A percentile compares a stretch with the other conserved stretches of the same genome.
phyloP scores from a whole-genome alignment of 2,797 vertebrate genomes.

The Ctenosaura bakeri region DNA sequence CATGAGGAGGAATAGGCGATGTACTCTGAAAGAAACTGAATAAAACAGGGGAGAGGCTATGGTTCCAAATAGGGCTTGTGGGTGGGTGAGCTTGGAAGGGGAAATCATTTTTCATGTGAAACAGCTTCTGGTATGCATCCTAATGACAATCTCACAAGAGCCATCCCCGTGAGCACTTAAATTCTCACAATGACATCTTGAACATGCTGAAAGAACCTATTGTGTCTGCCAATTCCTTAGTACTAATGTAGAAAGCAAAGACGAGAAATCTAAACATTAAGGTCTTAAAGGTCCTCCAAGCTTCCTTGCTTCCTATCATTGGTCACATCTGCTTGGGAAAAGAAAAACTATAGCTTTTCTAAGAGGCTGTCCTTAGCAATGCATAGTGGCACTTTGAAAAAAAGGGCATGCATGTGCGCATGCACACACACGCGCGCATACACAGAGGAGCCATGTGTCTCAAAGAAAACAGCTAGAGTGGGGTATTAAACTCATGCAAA shows the following conservation, averaged over 20 bases:
- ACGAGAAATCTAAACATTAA: conserved; percentile 15
- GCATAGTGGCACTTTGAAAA: conserved; percentile 45
- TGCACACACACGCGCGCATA: neutral
- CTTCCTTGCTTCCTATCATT: conserved; percentile 11
- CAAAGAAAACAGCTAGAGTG: conserved; percentile 42
- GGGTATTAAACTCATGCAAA: conserved; percentile 60
- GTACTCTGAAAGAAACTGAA: neutral
- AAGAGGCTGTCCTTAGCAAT: conserved; percentile 60
- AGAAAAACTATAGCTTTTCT: conserved; percentile 68
- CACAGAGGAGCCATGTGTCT: conserved; percentile 3
- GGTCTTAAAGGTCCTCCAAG: conserved; percentile 34
- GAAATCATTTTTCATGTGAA: conserved; percentile 22
- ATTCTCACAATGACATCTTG: conserved; percentile 11
- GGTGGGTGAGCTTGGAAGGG: neutral
- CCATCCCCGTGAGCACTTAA: conserved; percentile 3
- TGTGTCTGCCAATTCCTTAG: conserved; percentile 4
- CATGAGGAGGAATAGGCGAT: neutral
- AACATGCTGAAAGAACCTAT: conserved; percentile 6
- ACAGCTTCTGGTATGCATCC: neutral
- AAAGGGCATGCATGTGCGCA: conserved; percentile 31
- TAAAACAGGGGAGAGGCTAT: neutral
- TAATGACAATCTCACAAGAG: neutral
- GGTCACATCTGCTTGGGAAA: conserved; percentile 53
- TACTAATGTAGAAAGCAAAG: neutral
- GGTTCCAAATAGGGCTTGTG: neutral